A percentile compares a stretch with the other conserved stretches of the same genome.
Conservation (phyloP, 2,888 invertebrate genomes). For the Limnephilus auricula region DNA sequence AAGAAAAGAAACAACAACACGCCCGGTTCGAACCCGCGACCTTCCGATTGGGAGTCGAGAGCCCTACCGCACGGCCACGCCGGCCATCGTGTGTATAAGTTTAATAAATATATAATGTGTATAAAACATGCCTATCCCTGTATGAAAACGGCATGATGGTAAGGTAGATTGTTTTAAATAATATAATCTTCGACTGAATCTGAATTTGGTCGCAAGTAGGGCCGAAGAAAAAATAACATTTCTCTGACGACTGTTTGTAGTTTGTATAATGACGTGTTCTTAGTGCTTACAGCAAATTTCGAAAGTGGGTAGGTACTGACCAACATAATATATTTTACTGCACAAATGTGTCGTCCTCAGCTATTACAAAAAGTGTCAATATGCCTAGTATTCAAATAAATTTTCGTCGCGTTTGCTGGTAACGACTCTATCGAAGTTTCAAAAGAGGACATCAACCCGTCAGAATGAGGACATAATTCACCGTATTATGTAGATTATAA, state of each 20-base stretch:
- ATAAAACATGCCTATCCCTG: too few relatives aligned
- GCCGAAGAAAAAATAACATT: neutral
- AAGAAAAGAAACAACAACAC: too few relatives aligned
- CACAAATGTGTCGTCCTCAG: neutral
- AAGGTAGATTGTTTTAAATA: too few relatives aligned
- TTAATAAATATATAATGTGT: too few relatives aligned
- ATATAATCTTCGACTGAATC: too few relatives aligned
- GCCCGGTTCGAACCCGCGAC: too few relatives aligned
- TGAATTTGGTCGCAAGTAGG: neutral
- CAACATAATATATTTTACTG: neutral
- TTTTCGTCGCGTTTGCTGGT: neutral
- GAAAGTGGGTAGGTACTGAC: neutral
- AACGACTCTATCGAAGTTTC: neutral
- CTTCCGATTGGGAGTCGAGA: too few relatives aligned
- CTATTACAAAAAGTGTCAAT: neutral
- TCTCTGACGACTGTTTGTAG: neutral
- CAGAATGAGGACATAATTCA: neutral
- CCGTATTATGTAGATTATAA: neutral
- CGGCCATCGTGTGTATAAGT: too few relatives aligned
- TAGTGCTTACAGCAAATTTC: neutral
- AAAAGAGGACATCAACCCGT: neutral
- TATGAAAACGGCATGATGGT: too few relatives aligned
- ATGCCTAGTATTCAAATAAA: neutral
- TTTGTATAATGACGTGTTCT: neutral
- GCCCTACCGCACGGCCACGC: too few relatives aligned